Conservation (phyloP, 2,888 invertebrate species). For the Proisotoma minuta region DNA sequence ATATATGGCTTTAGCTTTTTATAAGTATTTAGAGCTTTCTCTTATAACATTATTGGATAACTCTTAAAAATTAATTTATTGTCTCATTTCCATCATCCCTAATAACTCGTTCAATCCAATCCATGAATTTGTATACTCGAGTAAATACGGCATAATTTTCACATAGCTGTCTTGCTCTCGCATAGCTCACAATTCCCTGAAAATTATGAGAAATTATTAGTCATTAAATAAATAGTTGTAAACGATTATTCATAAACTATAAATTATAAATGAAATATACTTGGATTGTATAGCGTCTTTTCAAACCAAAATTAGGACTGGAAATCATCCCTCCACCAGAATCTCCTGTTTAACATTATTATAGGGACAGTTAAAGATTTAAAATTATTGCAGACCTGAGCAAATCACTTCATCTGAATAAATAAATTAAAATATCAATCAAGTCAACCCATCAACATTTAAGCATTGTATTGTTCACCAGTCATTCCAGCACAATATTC, state of each 20-base stretch:
- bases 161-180: constrained; percentile 23
- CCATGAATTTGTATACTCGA: constrained; percentile 26
- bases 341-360: not conserved
- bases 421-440: too few species aligned
- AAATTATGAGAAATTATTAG: too few species aligned
- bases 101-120: constrained; percentile 25
- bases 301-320: constrained; percentile 21
- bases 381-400: too few species aligned
- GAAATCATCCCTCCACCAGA: constrained; percentile 24
- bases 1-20: too few species aligned
- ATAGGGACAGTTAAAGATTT: too few species aligned
- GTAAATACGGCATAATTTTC: constrained; percentile 33
- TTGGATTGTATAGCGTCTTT: constrained; percentile 23
- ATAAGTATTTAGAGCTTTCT: too few species aligned
- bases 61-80: not conserved
- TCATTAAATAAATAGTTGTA: too few species aligned
- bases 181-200: constrained; percentile 30
- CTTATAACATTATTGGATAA: too few species aligned
- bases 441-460: too few species aligned
- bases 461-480: too few species aligned
- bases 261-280: not conserved
- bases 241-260: not conserved
- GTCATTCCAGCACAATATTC: constrained; percentile 32
- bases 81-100: not conserved
- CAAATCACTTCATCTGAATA: not conserved